phyloP scores from a whole-genome alignment of 2,888 invertebrate genomes.

The Rotaria sp. region DNA sequence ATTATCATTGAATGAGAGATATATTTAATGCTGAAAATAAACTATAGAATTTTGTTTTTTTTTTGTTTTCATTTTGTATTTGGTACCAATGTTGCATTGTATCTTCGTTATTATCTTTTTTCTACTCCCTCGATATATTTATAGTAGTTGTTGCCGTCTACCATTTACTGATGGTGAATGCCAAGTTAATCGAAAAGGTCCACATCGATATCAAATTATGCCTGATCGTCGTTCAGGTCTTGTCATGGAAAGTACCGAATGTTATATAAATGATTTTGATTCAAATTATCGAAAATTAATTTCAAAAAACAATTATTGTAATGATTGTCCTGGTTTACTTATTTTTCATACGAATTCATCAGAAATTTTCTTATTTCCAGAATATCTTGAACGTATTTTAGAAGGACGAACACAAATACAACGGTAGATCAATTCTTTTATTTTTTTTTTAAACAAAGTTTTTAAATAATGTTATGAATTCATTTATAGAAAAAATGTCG shows the following conservation, averaged over 20 bases:
- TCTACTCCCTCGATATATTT: not conserved
- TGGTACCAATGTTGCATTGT: not conserved
- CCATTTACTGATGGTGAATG: not conserved
- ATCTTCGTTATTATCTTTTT: not conserved
- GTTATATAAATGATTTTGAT: not conserved
- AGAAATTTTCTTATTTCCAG: not conserved
- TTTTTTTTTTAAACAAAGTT: not conserved
- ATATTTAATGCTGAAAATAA: not conserved
- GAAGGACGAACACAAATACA: not conserved
- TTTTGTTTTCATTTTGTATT: not conserved
- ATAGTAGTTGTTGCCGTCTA: not conserved
- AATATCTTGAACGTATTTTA: not conserved
- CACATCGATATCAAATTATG: not conserved
- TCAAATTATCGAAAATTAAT: not conserved
- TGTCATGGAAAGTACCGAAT: not conserved
- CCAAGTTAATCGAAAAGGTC: not conserved
- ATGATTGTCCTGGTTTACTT: constrained; percentile 10
- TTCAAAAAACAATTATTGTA: not conserved
- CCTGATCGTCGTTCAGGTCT: not conserved
- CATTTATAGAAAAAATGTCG: not conserved
- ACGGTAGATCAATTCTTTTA: not conserved
- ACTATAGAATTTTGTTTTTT: not conserved
- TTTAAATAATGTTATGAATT: not conserved
- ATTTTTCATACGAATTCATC: not conserved
- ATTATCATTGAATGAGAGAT: not conserved